Evolutionary conservation across 1,140 invertebrate species (phyloP).

Genomic region (Drosophila pectinifera): DNA sequence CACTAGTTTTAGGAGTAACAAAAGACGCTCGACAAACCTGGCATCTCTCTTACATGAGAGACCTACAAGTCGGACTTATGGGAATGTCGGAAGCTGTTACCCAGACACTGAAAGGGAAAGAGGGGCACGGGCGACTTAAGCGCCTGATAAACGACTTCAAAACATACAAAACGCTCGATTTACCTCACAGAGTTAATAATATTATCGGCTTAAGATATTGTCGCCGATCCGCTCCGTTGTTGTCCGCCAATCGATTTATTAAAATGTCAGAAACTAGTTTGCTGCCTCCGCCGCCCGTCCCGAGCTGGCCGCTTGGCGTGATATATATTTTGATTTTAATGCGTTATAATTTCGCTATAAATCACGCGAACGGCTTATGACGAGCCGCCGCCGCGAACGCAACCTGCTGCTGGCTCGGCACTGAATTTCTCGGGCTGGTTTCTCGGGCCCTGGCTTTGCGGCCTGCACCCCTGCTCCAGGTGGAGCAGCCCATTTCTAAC

Average conservation of each 20-base stretch:
- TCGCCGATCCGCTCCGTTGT: slow-evolving; percentile 69
- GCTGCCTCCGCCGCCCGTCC: slow-evolving; percentile 31
- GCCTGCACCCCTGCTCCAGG: slow-evolving; percentile 3
- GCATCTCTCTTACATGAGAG: not conserved
- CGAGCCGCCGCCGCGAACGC: slow-evolving; percentile 37
- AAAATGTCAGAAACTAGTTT: slow-evolving; percentile 81
- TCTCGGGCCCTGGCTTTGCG: slow-evolving; percentile 26
- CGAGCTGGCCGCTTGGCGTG: slow-evolving; percentile 34
- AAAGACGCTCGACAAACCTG: slow-evolving; percentile 30
- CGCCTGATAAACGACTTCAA: slow-evolving; percentile 79
- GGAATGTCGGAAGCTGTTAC: slow-evolving; percentile 59
- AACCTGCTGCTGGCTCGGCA: slow-evolving; percentile 20
- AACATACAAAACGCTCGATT: slow-evolving; percentile 82
- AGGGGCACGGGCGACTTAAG: slow-evolving; percentile 46
- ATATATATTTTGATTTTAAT: slow-evolving; percentile 81
- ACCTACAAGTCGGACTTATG: not conserved
- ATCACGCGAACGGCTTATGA: slow-evolving; percentile 77
- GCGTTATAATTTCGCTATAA: slow-evolving; percentile 83
- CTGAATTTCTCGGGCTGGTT: slow-evolving; percentile 41
- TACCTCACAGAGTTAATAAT: slow-evolving; percentile 80
- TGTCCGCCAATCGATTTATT: slow-evolving; percentile 77
- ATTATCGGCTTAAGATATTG: slow-evolving; percentile 82
- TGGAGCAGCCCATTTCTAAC: slow-evolving; percentile 69
- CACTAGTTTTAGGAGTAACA: too few species aligned
- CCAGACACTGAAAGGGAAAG: slow-evolving; percentile 1